Percentiles rank a stretch among this genome's conserved stretches.
phyloP scores from a whole-genome alignment of 2,888 invertebrate genomes.

The Bombyx huttoni region DNA sequence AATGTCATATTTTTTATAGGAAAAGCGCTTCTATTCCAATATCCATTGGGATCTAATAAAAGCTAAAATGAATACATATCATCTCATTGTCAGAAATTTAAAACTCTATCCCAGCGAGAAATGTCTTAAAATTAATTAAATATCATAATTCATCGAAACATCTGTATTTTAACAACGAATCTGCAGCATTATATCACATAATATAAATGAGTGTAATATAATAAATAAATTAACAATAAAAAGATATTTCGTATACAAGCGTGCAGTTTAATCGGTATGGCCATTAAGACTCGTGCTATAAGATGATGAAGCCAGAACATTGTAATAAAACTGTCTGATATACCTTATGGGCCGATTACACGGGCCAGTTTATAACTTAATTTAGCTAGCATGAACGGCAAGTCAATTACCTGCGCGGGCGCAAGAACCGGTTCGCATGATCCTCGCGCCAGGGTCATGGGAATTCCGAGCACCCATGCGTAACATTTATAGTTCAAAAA shows the following conservation, averaged over 20 bases:
- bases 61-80: too few species aligned
- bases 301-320: conserved; percentile 26
- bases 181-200: conserved; percentile 9
- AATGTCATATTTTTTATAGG: too few species aligned
- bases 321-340: conserved; percentile 32
- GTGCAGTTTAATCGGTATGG: conserved; percentile 17
- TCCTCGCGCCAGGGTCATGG: conserved; percentile 22
- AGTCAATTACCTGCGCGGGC: conserved; percentile 66
- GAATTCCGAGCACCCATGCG: conserved; percentile 37
- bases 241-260: conserved; percentile 14
- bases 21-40: too few species aligned
- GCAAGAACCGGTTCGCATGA: conserved; percentile 58
- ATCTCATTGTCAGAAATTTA: too few species aligned
- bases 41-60: too few species aligned
- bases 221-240: conserved; percentile 18
- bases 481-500: conserved; percentile 37
- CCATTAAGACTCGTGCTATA: conserved; percentile 23
- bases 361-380: conserved; percentile 62
- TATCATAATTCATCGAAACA: background rate
- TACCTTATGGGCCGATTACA: conserved; percentile 42
- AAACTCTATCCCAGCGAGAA: too few species aligned
- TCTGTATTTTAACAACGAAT: background rate
- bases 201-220: conserved; percentile 15
- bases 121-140: background rate
- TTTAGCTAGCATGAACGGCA: conserved; percentile 35